A percentile compares a stretch with the other conserved stretches of the same genome.
phyloP scores from a whole-genome alignment of 53 echinoderm and acorn worm species.

The Patiria pectinifera region DNA sequence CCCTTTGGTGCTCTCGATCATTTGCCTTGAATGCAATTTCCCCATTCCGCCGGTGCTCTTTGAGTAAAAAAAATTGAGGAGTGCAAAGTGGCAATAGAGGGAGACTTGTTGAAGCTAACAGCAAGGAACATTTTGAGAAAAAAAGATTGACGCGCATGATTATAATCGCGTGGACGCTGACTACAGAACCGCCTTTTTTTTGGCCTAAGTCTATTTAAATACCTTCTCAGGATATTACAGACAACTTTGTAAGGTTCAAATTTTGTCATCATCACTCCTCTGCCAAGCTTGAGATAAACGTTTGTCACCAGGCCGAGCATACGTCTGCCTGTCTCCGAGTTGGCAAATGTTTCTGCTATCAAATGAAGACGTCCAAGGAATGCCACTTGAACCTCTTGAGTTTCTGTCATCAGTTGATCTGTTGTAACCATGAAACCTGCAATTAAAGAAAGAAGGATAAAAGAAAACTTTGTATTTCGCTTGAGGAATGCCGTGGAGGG shows the following conservation, averaged over 20 bases:
- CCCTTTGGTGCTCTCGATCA: too few species aligned
- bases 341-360: constrained; percentile 5
- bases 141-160: too few species aligned
- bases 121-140: too few species aligned
- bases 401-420: background rate
- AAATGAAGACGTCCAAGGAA: constrained; percentile 58
- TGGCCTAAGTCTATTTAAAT: background rate
- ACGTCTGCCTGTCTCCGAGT: constrained; percentile 24
- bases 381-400: background rate
- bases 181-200: too few species aligned
- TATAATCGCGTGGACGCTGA: too few species aligned
- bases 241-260: constrained; percentile 57
- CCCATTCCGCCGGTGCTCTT: too few species aligned
- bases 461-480: too few species aligned
- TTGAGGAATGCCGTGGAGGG: too few species aligned
- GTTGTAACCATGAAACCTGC: constrained; percentile 23
- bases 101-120: too few species aligned
- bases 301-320: constrained; percentile 31
- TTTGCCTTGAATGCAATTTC: too few species aligned
- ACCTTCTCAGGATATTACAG: constrained; percentile 61
- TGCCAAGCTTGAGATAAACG: constrained; percentile 4
- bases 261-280: constrained; percentile 4
- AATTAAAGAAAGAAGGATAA: background rate
- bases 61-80: too few species aligned
- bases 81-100: too few species aligned